phyloP scores from a whole-genome alignment of 2,113 vertebrate species.

The Xenopus tropicalis region UCB_Xtro_10.0 CM004446.2:84782501-84783000 shows the following conservation, averaged over 20 bases:
- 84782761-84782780: too few species aligned
- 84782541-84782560: slow-evolving; percentile 69
- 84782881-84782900: slow-evolving; percentile 54
- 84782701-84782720: too few species aligned
- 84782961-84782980: too few species aligned
- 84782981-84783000: too few species aligned
- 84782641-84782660: slow-evolving; percentile 67
- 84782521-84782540: slow-evolving; percentile 69
- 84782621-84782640: slow-evolving; percentile 60
- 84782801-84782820: too few species aligned
- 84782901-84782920: slow-evolving; percentile 50
- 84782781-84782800: too few species aligned
- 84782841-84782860: slow-evolving; percentile 43
- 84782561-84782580: slow-evolving; percentile 62
- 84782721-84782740: too few species aligned
- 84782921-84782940: slow-evolving; percentile 27
- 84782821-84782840: too few species aligned
- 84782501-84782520: slow-evolving; percentile 66
- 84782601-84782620: slow-evolving; percentile 77
- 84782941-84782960: too few species aligned
- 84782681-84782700: too few species aligned
- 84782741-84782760: too few species aligned
- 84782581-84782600: slow-evolving; percentile 67
- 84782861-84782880: slow-evolving; percentile 61
- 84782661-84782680: slow-evolving; percentile 60